Evolutionary conservation across 2,113 vertebrate species (phyloP).

Genomic region (Aldabrachelys gigantea): DNA sequence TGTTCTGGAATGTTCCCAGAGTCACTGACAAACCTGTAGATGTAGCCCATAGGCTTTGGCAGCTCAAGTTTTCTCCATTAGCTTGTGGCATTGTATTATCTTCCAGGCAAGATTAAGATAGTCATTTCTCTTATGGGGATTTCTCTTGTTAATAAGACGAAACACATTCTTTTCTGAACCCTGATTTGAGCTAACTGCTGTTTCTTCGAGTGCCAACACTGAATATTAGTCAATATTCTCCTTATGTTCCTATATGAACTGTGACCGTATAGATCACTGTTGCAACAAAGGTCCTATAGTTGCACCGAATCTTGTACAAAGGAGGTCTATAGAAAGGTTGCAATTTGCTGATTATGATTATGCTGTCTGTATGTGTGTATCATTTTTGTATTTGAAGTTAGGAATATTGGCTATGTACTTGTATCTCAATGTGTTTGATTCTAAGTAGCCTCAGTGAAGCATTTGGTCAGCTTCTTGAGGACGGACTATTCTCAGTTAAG

Average conservation of each 20-base stretch:
- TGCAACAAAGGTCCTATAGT: too few relatives aligned
- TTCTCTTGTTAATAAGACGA: background rate
- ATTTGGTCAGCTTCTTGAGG: too few relatives aligned
- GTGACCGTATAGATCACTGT: too few relatives aligned
- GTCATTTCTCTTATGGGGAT: background rate
- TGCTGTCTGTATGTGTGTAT: too few relatives aligned
- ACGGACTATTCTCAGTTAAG: too few relatives aligned
- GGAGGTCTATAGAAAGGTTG: too few relatives aligned
- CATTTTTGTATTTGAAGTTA: too few relatives aligned
- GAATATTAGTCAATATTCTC: accelerated
- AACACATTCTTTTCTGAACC: background rate
- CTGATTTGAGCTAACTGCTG: background rate
- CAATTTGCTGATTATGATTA: too few relatives aligned
- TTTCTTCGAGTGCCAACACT: background rate
- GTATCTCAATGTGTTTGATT: too few relatives aligned
- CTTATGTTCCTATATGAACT: background rate
- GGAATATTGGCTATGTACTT: too few relatives aligned
- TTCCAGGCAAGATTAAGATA: background rate
- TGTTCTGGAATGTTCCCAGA: background rate
- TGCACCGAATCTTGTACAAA: too few relatives aligned
- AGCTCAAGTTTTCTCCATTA: background rate
- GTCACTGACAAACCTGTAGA: background rate
- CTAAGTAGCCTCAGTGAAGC: too few relatives aligned
- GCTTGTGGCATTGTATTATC: background rate
- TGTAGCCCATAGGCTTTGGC: background rate